Evolutionary conservation across 2,797 vertebrate species (phyloP).

Genomic region (Huso huso): DNA sequence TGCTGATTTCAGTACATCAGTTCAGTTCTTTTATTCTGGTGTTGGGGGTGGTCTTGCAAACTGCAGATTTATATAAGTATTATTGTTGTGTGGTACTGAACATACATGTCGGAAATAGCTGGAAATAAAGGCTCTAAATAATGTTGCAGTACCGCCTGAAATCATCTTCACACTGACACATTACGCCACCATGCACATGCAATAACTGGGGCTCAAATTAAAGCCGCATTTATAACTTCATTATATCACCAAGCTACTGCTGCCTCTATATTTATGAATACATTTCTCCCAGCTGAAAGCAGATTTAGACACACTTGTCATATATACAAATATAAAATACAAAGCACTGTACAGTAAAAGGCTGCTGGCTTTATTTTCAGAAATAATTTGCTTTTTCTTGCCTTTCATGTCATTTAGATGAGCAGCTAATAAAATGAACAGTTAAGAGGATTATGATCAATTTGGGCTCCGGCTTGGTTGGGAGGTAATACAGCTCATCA

Average conservation of each 20-base stretch:
- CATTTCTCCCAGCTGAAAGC: constrained; percentile 46
- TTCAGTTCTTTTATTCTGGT: no score
- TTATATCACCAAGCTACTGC: constrained; percentile 27
- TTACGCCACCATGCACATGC: constrained; percentile 33
- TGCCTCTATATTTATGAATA: constrained; percentile 43
- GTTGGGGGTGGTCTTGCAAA: no score
- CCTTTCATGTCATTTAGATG: constrained; percentile 52
- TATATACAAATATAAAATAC: constrained; percentile 17
- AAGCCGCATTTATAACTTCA: constrained; percentile 40
- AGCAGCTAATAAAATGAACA: constrained; percentile 56
- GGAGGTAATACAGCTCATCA: constrained; percentile 17
- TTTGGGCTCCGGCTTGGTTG: constrained; percentile 53
- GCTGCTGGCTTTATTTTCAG: constrained; percentile 16
- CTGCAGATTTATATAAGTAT: no score
- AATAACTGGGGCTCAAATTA: constrained; percentile 55
- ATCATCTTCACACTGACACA: no score
- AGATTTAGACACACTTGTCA: constrained; percentile 37
- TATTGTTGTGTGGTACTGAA: no score
- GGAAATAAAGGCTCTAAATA: no score
- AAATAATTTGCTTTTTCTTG: constrained; percentile 22
- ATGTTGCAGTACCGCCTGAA: no score
- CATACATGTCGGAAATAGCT: no score
- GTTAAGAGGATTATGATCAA: constrained; percentile 66
- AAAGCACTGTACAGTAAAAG: constrained; percentile 24
- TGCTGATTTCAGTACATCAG: no score